phyloP scores from a whole-genome alignment of 2,797 vertebrate species.

The Crenuchus spilurus region DNA sequence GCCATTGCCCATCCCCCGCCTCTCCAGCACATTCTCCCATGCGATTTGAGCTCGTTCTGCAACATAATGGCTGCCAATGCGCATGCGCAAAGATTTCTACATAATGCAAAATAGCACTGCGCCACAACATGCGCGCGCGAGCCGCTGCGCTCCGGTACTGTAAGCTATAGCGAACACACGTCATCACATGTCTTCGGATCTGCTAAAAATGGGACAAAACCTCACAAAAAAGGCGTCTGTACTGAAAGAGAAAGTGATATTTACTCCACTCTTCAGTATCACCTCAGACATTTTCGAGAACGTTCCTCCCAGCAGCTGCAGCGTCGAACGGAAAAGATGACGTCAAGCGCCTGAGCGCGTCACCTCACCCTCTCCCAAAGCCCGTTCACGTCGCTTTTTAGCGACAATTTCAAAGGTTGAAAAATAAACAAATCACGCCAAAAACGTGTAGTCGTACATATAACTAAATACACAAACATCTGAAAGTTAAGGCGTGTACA shows the following conservation, averaged over 20 bases:
- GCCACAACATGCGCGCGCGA: conserved; percentile 65
- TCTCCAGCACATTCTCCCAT: conserved; percentile 52
- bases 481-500: too few relatives aligned
- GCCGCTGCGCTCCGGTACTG: neutral
- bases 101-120: conserved; percentile 81
- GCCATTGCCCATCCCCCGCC: conserved; percentile 71
- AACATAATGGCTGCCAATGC: conserved; percentile 68
- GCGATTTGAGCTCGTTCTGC: conserved; percentile 72
- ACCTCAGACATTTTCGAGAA: conserved; percentile 74
- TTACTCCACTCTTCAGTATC: conserved; percentile 19
- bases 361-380: conserved; percentile 33
- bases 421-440: too few relatives aligned
- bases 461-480: neutral
- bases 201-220: neutral
- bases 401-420: too few relatives aligned
- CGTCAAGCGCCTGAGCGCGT: conserved; percentile 72
- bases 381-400: conserved; percentile 4
- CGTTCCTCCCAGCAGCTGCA: conserved; percentile 77
- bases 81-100: conserved; percentile 73
- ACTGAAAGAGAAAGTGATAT: conserved; percentile 3
- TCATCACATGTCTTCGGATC: too few relatives aligned
- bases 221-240: neutral
- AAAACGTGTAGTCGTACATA: too few relatives aligned
- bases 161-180: neutral
- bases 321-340: conserved; percentile 79